Evolutionary conservation across 2,113 vertebrate species (phyloP), one percentile per base, ranked within the genome.

Genomic region (Cathartes aura): DNA sequence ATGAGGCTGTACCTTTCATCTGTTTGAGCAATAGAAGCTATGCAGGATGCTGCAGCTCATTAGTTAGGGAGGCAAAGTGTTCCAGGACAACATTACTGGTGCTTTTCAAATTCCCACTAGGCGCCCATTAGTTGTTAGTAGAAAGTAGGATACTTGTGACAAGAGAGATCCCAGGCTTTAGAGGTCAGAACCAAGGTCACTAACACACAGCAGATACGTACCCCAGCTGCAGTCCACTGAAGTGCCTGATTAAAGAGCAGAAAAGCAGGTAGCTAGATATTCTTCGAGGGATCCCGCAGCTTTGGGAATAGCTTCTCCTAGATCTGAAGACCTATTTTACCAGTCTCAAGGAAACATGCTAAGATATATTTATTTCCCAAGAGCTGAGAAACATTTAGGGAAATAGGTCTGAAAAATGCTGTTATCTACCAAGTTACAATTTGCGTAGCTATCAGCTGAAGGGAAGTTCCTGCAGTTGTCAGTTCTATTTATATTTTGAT

Each of bases 171-270:
- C 27, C 40, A 42, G 70, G 74, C 60, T 91, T 36, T 18, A 75
- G 48, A 80, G 91, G 82, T 91, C 82, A 96, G 78, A 75, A n/a
- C 24, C 58, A 87, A 93, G 95, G 95, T 93, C 87, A 79, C 21
- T 59, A 17, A 38, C 43, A 67, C 73, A 68, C 40, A 72, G 36
- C 67, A 82, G 87, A 50, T 63, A 74, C 2, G 1, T 1, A 60
- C 5, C 47, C 52, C 47, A 64, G 38, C 50, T 67, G 29, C 92
- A 90, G 43, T 11, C 32, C 80, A 62, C 70, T 81, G 72, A 94
- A 95, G 56, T 20, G 22, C 5, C 76, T 38, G 66, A 95, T 89
- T 75, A 84, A 95, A 91, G 34, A 83, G 72, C 50, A 83, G 26
- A 67, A 73, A 90, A 90, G 55, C 75, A 89, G 83, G 36, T 11